Evolutionary conservation across 2,113 vertebrate genomes (phyloP), one percentile per base, ranked within the genome.

Genomic region (Maccullochella peelii): DNA sequence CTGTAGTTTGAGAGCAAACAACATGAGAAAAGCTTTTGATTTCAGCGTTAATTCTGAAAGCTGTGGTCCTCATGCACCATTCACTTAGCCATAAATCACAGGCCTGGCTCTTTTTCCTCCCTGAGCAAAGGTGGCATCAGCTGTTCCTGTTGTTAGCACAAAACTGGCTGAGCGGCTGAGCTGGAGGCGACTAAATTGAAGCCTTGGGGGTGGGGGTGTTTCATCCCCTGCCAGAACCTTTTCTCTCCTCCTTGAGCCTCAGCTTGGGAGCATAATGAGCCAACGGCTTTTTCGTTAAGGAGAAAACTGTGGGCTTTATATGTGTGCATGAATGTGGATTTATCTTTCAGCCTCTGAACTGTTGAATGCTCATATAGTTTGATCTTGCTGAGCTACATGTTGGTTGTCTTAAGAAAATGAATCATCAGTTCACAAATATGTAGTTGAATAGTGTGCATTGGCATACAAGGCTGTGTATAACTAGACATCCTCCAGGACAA

Each of bases 171-270:
- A 84, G 77, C 65, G 44, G 65, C 69, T 55, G 66, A 72, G 84
- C 86, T 76, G 81, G 86, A 86, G 82, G 83, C 33, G 57, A 54
- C 75, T 80, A 73, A 88, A 86, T 79, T 67, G 61, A 84, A 87
- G 84, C 86, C 79, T 70, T 47, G 20, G 38, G 71, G 69, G 66
- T 21, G 20, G 33, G 52, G 23, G 27, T 68, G 62, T 86, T 93
- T 94, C 79, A 92, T 94, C 80, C 36, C 20, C 61, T 80, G 85
- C 89, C 91, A 92, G 78, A 82, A 67, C 76, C 79, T 82, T 65
- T 74, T 61, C 73, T 81, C 65, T 73, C 44, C 40, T 88, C 79
- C 76, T 80, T 74, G 58, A 79, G 83, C 79, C 58, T 54, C 67
- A 33, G 70, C 79, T 63, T 67, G 38, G 70, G 62, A 75, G 63